These are phyloP conservation scores for Sitophilus oryzae DNA, from an alignment of 1,140 invertebrate genomes.

Conservation along the genomic window DNA sequence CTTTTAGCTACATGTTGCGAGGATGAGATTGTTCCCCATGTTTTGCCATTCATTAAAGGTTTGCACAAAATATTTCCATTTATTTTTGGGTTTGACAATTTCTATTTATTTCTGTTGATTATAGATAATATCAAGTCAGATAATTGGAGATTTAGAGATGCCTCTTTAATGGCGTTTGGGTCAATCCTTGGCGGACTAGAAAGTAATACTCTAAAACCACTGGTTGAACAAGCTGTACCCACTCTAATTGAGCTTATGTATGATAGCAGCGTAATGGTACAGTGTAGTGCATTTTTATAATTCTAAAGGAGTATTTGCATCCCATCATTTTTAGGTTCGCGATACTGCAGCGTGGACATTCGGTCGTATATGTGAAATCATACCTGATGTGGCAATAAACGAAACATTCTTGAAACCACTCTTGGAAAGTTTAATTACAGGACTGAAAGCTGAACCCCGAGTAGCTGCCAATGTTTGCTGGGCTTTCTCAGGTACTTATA, in stretches of 20 bases:
- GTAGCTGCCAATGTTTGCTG: constrained; percentile 99
- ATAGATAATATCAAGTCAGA: constrained; percentile 84
- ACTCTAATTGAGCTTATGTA: constrained; percentile 92
- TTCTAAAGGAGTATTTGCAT: neutral
- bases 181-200: constrained; percentile 94
- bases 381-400: constrained; percentile 94
- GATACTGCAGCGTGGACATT: constrained; percentile 99
- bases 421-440: constrained; percentile 82
- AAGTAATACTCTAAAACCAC: constrained; percentile 75
- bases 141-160: constrained; percentile 94
- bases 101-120: neutral
- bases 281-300: neutral
- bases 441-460: constrained; percentile 85
- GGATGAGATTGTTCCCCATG: constrained; percentile 92
- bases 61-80: too few species aligned
- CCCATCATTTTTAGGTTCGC: constrained; percentile 42
- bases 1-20: constrained; percentile 94
- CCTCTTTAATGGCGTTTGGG: constrained; percentile 97
- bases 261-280: constrained; percentile 84
- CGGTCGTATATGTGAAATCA: constrained; percentile 93
- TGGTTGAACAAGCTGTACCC: constrained; percentile 95
- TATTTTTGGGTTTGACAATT: neutral
- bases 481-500: constrained; percentile 97
- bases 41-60: constrained; percentile 92
- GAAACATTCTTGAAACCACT: constrained; percentile 77